phyloP scores from a whole-genome alignment of 2,113 vertebrate genomes.

The Hemibagrus wyckioides region DNA sequence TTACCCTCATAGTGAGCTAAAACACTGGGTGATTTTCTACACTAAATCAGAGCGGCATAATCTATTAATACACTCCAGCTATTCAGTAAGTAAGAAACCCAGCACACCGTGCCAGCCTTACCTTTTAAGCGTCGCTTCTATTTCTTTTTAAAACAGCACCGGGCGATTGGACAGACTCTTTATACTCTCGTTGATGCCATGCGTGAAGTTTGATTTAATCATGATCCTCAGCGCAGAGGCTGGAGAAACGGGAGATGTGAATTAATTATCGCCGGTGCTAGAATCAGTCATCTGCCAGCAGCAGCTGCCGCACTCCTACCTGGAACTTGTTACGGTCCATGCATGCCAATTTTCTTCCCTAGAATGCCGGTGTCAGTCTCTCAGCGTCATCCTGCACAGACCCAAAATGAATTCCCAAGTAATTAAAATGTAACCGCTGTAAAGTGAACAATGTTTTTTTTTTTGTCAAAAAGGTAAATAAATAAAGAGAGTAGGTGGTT shows the following conservation, averaged over 20 bases:
- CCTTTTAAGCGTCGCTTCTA: background rate
- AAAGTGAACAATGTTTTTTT: background rate
- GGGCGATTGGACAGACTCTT: background rate
- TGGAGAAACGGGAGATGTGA: slow-evolving; percentile 23
- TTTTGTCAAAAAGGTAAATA: background rate
- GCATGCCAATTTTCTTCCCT: slow-evolving; percentile 35
- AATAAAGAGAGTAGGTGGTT: background rate
- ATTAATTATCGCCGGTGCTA: slow-evolving; percentile 48
- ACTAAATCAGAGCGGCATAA: background rate
- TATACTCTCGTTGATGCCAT: background rate
- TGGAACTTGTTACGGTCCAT: slow-evolving; percentile 40
- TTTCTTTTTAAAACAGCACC: background rate
- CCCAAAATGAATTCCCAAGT: slow-evolving; percentile 35
- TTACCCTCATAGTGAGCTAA: background rate
- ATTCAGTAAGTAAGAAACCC: background rate
- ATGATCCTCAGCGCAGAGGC: slow-evolving; percentile 17
- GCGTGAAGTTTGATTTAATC: slow-evolving; percentile 29
- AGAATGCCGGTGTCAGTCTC: slow-evolving; percentile 28
- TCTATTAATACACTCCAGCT: background rate
- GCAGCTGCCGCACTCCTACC: slow-evolving; percentile 47
- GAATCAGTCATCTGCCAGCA: slow-evolving; percentile 43
- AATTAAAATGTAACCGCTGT: slow-evolving; percentile 33
- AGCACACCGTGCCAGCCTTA: background rate
- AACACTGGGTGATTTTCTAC: background rate
- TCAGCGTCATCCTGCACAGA: slow-evolving; percentile 20